phyloP scores from a whole-genome alignment of 1,140 invertebrate species.

The Neodiprion lecontei region DNA sequence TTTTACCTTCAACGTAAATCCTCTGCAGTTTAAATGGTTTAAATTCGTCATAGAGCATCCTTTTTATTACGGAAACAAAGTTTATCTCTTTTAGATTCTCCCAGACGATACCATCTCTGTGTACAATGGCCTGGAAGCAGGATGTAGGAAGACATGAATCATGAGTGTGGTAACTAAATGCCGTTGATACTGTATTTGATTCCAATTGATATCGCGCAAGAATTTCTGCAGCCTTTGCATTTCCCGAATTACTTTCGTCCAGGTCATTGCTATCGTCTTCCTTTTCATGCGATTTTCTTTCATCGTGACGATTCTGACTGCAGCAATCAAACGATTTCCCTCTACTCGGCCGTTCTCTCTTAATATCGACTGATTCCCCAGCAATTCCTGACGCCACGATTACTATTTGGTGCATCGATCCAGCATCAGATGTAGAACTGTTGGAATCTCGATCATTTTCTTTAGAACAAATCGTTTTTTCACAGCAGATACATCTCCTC shows the following conservation, averaged over 20 bases:
- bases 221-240: neutral
- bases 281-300: neutral
- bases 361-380: neutral
- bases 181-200: neutral
- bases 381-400: neutral
- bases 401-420: no score
- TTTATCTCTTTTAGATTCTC: constrained; percentile 3
- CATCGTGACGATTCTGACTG: neutral
- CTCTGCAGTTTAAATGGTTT: neutral
- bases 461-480: neutral
- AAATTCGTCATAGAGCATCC: neutral
- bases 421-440: no score
- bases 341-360: neutral
- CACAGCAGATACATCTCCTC: neutral
- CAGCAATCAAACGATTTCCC: neutral
- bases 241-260: neutral
- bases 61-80: neutral
- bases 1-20: neutral
- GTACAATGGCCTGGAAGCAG: neutral
- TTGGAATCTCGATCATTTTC: neutral
- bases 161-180: neutral
- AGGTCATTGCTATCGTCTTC: neutral
- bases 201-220: neutral
- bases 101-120: neutral
- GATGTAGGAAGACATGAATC: neutral